A percentile compares a stretch with the other conserved stretches of the same genome.
Evolutionary conservation across 92 coral and sea anemone species (phyloP).

Genomic region (Epizoanthus ramosus): DNA sequence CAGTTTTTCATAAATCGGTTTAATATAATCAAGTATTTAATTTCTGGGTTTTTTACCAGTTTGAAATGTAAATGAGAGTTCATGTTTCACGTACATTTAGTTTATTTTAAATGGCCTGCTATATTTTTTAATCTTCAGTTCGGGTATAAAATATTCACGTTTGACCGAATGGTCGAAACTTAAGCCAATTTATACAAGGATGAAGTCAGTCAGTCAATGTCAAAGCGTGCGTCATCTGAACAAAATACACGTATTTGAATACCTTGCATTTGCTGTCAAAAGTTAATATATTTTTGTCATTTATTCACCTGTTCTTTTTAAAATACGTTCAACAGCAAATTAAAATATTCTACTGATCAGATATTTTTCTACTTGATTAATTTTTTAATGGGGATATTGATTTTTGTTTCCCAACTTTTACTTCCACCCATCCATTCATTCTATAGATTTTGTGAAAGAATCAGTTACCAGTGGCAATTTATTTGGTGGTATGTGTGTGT

Average conservation of each 20-base stretch:
- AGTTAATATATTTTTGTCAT: not conserved
- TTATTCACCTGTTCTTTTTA: not conserved
- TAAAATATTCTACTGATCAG: not conserved
- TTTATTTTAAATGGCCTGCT: too few relatives aligned
- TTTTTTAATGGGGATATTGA: not conserved
- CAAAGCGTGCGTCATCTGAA: not conserved
- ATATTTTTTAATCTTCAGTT: too few relatives aligned
- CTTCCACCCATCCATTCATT: too few relatives aligned
- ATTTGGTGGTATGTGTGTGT: not conserved
- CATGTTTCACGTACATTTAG: too few relatives aligned
- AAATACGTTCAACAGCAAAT: not conserved
- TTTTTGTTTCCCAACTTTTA: not conserved
- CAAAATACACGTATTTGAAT: not conserved
- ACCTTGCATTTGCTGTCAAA: constrained; percentile 1
- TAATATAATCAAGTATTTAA: too few relatives aligned
- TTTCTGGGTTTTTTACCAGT: too few relatives aligned
- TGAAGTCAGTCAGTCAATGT: not conserved
- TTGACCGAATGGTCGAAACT: too few relatives aligned
- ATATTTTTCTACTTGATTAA: not conserved
- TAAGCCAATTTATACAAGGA: not conserved
- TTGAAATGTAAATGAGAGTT: too few relatives aligned
- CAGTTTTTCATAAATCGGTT: too few relatives aligned
- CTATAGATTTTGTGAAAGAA: too few relatives aligned
- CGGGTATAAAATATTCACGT: too few relatives aligned
- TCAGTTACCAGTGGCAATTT: not conserved